Evolutionary conservation across 1,140 invertebrate genomes (phyloP).

Genomic region (Lasioglossum albipes): DNA sequence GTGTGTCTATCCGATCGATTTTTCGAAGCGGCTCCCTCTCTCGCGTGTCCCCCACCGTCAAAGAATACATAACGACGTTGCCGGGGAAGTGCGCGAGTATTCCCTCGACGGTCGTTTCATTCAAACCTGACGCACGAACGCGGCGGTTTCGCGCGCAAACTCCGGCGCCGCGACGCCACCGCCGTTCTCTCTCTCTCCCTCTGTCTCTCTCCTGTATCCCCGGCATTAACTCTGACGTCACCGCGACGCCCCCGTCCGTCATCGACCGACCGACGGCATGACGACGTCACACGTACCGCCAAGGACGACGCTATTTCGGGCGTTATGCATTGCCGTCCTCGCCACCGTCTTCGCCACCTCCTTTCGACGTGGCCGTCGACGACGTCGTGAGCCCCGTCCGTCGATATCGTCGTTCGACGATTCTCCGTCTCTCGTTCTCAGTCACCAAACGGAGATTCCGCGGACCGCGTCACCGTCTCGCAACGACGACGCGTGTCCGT

Average conservation of each 20-base stretch:
- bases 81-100: constrained; percentile 13
- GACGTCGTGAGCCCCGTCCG: constrained; percentile 29
- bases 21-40: neutral
- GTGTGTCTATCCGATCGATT: constrained; percentile 33
- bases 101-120: constrained; percentile 32
- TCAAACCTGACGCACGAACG: constrained; percentile 44
- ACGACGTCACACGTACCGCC: constrained; percentile 71
- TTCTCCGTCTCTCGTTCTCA: neutral
- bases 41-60: neutral
- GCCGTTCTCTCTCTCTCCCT: no score
- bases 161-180: constrained; percentile 43
- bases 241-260: constrained; percentile 73
- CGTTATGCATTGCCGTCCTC: constrained; percentile 61
- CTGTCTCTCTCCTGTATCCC: neutral
- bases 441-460: constrained; percentile 21
- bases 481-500: neutral
- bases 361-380: constrained; percentile 57
- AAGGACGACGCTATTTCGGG: constrained; percentile 76
- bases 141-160: constrained; percentile 41
- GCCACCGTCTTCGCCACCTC: constrained; percentile 41
- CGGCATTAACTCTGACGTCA: constrained; percentile 71
- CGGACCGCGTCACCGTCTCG: constrained; percentile 28
- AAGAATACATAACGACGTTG: constrained; percentile 23
- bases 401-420: neutral
- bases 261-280: constrained; percentile 74